Evolutionary conservation across 2,797 vertebrate genomes (phyloP), one percentile per base, ranked within the genome.

Genomic region (Chiloscyllium punctatum): DNA sequence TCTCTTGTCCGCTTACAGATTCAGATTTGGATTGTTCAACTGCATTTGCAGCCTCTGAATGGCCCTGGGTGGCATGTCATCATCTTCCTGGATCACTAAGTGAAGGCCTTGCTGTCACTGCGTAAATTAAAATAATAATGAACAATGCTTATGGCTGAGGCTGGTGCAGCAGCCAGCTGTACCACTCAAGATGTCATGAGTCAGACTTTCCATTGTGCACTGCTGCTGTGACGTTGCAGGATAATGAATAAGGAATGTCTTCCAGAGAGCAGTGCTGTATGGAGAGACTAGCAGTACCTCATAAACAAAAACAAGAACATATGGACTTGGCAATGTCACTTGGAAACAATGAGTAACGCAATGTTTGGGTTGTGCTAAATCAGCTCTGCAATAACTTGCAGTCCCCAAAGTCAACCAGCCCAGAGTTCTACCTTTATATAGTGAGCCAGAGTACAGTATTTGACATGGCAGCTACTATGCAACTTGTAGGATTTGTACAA

Each of bases 151-250:
- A 62, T 92, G 42, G 42, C 68, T 71, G 94, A 68, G 94, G 42
- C 16, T 74, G 69, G 94, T 48, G 69, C 69, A 53, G 69, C 42
- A 94, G 94, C 69, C 69, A 94, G 71, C 48, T 53, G 48, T 51
- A 72, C 69, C 94, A 71, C 94, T 94, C 48, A 74, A 53, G 42
- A 74, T 94, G 94, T 42, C 90, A 92, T 94, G 94, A 94, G 42
- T 94, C 94, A 94, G 69, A 94, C 42, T 94, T 94, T 94, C 94
- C 94, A 94, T 92, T 92, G 90, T 92, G 62, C 91, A 94, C 42
- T 37, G 66, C 91, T 69, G n/a, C 66, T 33, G 23, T 30, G 68
- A 74, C 68, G 69, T 74, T 74, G 94, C 27, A 74, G 94, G 68
- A 74, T 92, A 92, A 94, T 71, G 94, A 51, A 33, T 30, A 71